Conservation (phyloP, 1,140 invertebrate genomes). For the Formica exsecta region DNA sequence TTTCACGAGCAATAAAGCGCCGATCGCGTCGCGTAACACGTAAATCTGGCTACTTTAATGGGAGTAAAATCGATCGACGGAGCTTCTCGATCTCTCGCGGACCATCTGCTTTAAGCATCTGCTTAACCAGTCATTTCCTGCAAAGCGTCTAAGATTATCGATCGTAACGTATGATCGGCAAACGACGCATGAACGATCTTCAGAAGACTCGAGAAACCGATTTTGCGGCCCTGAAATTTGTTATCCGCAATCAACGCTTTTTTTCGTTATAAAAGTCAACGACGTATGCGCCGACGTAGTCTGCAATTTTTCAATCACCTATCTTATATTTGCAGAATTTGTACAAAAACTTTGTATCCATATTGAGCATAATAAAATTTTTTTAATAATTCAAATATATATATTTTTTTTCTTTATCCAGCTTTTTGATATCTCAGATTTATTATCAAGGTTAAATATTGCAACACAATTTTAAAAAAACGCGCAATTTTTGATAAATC, state of each 20-base stretch:
- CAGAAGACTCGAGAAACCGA: not conserved
- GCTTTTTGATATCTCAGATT: not conserved
- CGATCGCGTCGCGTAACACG: conserved; percentile 22
- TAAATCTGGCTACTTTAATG: conserved; percentile 72
- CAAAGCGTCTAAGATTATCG: conserved; percentile 68
- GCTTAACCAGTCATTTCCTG: conserved; percentile 64
- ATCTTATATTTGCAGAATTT: not conserved
- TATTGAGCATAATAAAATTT: not conserved
- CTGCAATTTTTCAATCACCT: not conserved
- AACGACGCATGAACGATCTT: not conserved
- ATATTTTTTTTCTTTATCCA: too few species aligned
- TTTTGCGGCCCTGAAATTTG: not conserved
- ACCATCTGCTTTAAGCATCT: conserved; percentile 43
- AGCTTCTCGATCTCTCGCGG: conserved; percentile 21
- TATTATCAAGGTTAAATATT: conserved; percentile 5
- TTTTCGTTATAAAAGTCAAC: conserved; percentile 1
- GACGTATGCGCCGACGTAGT: not conserved
- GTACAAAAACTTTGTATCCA: not conserved
- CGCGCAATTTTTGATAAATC: not conserved
- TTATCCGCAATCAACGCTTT: not conserved
- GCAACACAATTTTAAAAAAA: not conserved
- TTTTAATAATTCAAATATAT: conserved; percentile 3
- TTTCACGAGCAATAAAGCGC: conserved; percentile 64
- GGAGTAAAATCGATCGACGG: conserved; percentile 65
- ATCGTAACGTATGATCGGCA: conserved; percentile 64